Evolutionary conservation across 2,113 vertebrate genomes (phyloP), one percentile per base, ranked within the genome.

Genomic region (Empidonax alnorum): DNA sequence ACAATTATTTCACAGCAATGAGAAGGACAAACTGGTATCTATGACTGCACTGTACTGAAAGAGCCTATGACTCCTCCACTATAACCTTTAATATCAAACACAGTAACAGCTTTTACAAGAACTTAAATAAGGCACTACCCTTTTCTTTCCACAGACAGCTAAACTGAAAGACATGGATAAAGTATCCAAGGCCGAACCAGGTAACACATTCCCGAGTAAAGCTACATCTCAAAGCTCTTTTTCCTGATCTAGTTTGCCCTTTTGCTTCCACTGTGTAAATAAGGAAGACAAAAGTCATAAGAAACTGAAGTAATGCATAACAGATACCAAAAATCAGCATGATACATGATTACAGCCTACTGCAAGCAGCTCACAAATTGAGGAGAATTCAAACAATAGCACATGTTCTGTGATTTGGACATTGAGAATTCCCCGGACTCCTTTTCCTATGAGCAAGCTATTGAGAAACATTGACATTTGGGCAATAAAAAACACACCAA

Each of bases 391-490:
- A 94, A 95, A 94, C 84, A 94, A 95, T 72, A 94, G 87, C 91
- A 96, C 91, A 89, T 87, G 87, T 72, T 87, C 87, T 72, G 33
- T 53, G 89, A 95, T 84, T 78, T 82, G 93, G 91, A 92, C 91
- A 84, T 15, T 17, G 44, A 96, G 81, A 96, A 95, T 91, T 96
- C 95, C 95, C 93, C 75, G 19, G 87, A 89, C 84, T 91, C 73
- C 73, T 82, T 75, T 82, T 95, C 77, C 65, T 92, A 41, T 62
- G 77, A 92, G 69, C 69, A 92, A 95, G 86, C 80, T 94, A 90
- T 96, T 97, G 95, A 93, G 94, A 94, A 97, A 97, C 86, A 69
- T 90, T 77, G 92, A 88, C 92, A 78, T 89, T 90, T 90, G 55
- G 86, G 80, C 85, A 96, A 67, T 63, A 72, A 88, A 95, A 92